Conservation (phyloP, 2,797 vertebrate genomes). For the Galago senegalensis region DNA sequence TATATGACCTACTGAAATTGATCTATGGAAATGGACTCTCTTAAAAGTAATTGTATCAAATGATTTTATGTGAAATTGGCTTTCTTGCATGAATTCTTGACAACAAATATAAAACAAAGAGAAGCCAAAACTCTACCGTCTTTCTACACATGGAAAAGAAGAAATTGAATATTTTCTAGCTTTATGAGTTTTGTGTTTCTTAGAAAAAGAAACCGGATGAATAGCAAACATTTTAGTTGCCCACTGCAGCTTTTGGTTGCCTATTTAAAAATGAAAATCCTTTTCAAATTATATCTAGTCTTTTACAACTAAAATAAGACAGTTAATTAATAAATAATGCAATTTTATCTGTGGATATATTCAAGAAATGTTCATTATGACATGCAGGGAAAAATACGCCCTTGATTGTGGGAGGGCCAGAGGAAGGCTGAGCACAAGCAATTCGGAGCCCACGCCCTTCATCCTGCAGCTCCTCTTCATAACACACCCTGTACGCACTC, state of each 20-base stretch:
- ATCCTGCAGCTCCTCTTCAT: not conserved
- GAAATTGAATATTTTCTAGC: constrained; percentile 19
- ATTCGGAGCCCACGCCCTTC: not conserved
- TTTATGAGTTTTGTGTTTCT: constrained; percentile 55
- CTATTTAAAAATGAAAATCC: constrained; percentile 51
- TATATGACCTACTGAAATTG: constrained; percentile 66
- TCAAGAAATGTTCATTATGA: constrained; percentile 51
- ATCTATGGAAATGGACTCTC: constrained; percentile 70
- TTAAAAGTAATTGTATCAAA: constrained; percentile 77
- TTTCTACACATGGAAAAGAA: constrained; percentile 43
- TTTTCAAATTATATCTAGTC: constrained; percentile 16
- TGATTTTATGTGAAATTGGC: constrained; percentile 73
- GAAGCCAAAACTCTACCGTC: constrained; percentile 37
- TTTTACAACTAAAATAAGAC: constrained; percentile 26
- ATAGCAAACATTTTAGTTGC: constrained; percentile 9
- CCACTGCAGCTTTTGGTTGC: not conserved
- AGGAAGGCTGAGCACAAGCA: constrained; percentile 27
- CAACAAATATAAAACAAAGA: constrained; percentile 74
- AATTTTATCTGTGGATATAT: constrained; percentile 31
- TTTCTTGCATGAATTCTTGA: constrained; percentile 70
- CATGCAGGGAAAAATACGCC: not conserved
- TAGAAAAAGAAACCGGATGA: constrained; percentile 55
- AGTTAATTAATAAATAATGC: not conserved
- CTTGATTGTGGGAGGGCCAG: not conserved
- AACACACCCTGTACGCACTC: not conserved